phyloP scores from a whole-genome alignment of 2,888 invertebrate species.

The Drosophila prolongata region DNA sequence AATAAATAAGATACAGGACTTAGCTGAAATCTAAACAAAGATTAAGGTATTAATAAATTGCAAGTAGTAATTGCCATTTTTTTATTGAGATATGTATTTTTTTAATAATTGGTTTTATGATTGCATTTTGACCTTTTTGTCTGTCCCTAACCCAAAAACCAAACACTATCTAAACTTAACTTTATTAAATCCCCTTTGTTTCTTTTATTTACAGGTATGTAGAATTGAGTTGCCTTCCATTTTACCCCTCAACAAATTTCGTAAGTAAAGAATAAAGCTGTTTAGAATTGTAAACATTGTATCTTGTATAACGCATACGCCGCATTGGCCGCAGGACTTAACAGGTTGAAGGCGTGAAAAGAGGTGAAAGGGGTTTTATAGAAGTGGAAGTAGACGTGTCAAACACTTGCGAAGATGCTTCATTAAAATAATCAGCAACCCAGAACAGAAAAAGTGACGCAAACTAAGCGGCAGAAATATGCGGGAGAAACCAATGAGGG shows the following conservation, averaged over 20 bases:
- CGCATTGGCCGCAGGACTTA: slow-evolving; percentile 13
- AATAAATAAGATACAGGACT: no score
- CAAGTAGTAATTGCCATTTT: no score
- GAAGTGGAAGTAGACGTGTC: slow-evolving; percentile 15
- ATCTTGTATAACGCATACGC: slow-evolving; percentile 41
- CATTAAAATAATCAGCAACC: slow-evolving; percentile 68
- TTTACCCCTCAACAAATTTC: slow-evolving; percentile 19
- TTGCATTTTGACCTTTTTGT: no score
- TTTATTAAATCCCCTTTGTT: slow-evolving; percentile 37
- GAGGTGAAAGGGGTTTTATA: background rate
- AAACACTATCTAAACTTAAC: background rate
- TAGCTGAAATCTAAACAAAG: no score
- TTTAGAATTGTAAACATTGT: background rate
- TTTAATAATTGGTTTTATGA: no score
- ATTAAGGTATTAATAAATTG: no score
- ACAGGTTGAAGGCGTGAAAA: slow-evolving; percentile 27
- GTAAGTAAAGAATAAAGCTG: slow-evolving; percentile 53
- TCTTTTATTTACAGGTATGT: slow-evolving; percentile 71
- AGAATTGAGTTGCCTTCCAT: slow-evolving; percentile 8
- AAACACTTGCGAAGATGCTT: slow-evolving; percentile 51
- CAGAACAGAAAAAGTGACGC: slow-evolving; percentile 32
- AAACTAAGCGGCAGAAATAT: slow-evolving; percentile 17
- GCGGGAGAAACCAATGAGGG: slow-evolving; percentile 18
- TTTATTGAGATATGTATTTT: no score
- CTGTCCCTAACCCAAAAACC: background rate